phyloP scores from a whole-genome alignment of 2,888 invertebrate genomes.

The Agrochola macilenta region DNA sequence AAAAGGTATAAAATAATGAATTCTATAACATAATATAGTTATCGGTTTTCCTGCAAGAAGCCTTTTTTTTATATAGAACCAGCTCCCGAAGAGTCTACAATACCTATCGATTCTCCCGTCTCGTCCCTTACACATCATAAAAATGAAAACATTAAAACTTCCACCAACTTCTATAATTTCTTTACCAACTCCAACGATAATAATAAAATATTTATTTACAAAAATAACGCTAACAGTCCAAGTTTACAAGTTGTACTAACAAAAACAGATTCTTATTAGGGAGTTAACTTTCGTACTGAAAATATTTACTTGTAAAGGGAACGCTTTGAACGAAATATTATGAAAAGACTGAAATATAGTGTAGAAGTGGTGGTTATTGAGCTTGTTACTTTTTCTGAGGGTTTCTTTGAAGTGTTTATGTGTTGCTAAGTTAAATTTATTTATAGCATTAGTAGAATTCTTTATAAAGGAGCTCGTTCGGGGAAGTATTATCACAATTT shows the following conservation, averaged over 20 bases:
- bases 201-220: constrained; percentile 46
- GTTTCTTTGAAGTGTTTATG: background rate
- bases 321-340: constrained; percentile 27
- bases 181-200: constrained; percentile 33
- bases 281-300: constrained; percentile 22
- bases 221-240: constrained; percentile 26
- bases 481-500: no score
- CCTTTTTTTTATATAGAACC: no score
- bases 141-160: constrained; percentile 24
- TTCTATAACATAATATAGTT: no score
- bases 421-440: background rate
- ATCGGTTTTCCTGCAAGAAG: no score
- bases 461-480: background rate
- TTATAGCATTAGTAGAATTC: background rate
- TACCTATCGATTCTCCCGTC: background rate
- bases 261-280: constrained; percentile 43
- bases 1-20: no score
- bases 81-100: no score
- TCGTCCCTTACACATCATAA: constrained; percentile 8
- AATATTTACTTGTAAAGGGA: constrained; percentile 24
- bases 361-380: constrained; percentile 11
- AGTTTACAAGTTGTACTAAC: constrained; percentile 36
- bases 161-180: constrained; percentile 16
- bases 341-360: constrained; percentile 21
- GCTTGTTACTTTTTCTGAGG: background rate